Conservation (phyloP, 2,888 invertebrate species). For the Hyles lineata region DNA sequence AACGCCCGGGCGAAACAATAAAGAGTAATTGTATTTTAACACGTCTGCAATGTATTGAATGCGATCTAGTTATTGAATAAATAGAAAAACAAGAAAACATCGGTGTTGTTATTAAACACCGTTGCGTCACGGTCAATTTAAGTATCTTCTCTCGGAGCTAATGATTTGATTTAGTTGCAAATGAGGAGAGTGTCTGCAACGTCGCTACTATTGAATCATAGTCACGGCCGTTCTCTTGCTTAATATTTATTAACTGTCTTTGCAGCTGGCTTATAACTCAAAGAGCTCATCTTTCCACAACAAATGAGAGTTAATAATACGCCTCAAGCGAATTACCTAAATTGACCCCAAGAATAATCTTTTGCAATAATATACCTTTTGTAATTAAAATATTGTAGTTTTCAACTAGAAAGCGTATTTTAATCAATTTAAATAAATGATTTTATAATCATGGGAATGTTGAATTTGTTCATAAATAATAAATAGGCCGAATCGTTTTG, state of each 20-base stretch:
- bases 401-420: neutral
- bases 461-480: neutral
- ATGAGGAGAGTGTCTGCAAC: slow-evolving; percentile 36
- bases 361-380: neutral
- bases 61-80: slow-evolving; percentile 5
- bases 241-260: slow-evolving; percentile 6
- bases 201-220: slow-evolving; percentile 10
- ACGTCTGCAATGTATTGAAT: neutral
- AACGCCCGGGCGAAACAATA: neutral
- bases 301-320: neutral
- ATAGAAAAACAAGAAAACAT: slow-evolving; percentile 11
- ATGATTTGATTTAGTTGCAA: slow-evolving; percentile 40
- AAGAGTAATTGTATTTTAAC: slow-evolving; percentile 2
- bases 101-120: slow-evolving; percentile 31
- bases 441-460: neutral
- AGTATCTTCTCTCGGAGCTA: slow-evolving; percentile 34
- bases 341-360: neutral
- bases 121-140: slow-evolving; percentile 45
- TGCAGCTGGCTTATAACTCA: neutral
- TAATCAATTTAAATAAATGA: neutral
- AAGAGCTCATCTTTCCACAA: neutral
- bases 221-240: slow-evolving; percentile 15
- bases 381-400: neutral
- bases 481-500: neutral
- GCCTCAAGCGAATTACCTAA: neutral